phyloP scores from a whole-genome alignment of 1,140 invertebrate species.

The Cydia strobilella region DNA sequence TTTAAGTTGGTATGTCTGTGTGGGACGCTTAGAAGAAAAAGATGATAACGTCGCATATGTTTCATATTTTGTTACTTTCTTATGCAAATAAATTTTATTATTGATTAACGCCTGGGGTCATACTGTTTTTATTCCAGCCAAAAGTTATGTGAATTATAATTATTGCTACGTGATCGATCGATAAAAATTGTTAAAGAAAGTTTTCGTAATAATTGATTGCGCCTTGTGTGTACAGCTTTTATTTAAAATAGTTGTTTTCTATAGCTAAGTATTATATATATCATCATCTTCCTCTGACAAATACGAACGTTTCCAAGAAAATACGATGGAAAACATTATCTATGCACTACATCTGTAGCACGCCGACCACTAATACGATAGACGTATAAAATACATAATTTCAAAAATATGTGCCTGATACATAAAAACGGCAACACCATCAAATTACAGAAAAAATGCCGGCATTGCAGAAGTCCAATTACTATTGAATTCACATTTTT shows the following conservation, averaged over 20 bases:
- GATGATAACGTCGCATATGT: background rate
- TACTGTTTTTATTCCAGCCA: background rate
- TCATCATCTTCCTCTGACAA: too few relatives aligned
- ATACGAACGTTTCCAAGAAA: too few relatives aligned
- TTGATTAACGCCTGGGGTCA: background rate
- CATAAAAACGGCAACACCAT: background rate
- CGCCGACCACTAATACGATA: too few relatives aligned
- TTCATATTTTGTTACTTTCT: background rate
- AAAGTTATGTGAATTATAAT: conserved; percentile 17
- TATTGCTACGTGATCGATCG: conserved; percentile 19
- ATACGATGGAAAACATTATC: too few relatives aligned
- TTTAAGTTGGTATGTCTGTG: background rate
- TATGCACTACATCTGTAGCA: too few relatives aligned
- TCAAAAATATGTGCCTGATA: background rate
- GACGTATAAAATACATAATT: background rate
- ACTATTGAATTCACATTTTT: background rate
- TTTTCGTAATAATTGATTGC: background rate
- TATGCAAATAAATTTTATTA: background rate
- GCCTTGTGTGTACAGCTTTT: background rate
- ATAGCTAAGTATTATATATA: too few relatives aligned
- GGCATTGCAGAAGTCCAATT: background rate
- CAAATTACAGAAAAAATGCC: background rate
- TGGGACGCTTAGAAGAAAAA: background rate
- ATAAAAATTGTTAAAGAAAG: conserved; percentile 5
- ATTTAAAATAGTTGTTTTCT: conserved; percentile 7